Evolutionary conservation across 2,888 invertebrate species (phyloP), one percentile per base, ranked within the genome.

Genomic region (Chalcis sispes): DNA sequence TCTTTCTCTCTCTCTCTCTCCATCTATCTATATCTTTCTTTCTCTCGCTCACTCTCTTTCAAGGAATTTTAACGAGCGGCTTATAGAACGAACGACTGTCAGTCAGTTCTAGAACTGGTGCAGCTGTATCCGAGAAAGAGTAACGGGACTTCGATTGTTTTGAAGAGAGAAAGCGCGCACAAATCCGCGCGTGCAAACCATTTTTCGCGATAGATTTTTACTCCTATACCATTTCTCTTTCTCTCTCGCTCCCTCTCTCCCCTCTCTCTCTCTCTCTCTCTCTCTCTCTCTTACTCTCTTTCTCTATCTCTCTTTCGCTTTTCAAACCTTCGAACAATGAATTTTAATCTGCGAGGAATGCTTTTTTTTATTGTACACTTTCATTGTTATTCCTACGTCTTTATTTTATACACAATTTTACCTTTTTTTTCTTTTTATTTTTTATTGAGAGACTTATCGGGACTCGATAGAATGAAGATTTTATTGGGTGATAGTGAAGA

Each of bases 31-130:
- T 46, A n/a, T 58, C 46, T 69, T 8, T 42, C 20, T 29, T 13
- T 15, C 59, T 29, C 66, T 62, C 25, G 3, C 32, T 15, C 64
- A 36, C 59, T 29, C 66, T 62, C 25, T 10, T 23, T 15, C 64
- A 36, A 25, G 74, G 74, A 64, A 70, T 64, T 69, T 75, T 69
- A 75, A 75, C 75, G 75, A 75, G 75, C 69, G 64, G 69, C 75
- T 75, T 75, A 75, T 58, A 61, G 62, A 52, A 73, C 66, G 66
- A n/a, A n/a, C 42, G 58, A 52, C 73, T 73, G 72, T 66, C 73
- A 73, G 66, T 73, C 66, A 66, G 58, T 23, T 23, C 36, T 23
- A 42, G 46, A 20, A 10, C 10, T 20, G 46, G 27, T 18, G 66
- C 65, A 40, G 54, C 40, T 66, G 42, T 42, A 27, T 52, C 15